These are phyloP conservation scores for Hemiscyllium ocellatum DNA, from an alignment of 2,113 vertebrate genomes.

Conservation along the genomic window DNA sequence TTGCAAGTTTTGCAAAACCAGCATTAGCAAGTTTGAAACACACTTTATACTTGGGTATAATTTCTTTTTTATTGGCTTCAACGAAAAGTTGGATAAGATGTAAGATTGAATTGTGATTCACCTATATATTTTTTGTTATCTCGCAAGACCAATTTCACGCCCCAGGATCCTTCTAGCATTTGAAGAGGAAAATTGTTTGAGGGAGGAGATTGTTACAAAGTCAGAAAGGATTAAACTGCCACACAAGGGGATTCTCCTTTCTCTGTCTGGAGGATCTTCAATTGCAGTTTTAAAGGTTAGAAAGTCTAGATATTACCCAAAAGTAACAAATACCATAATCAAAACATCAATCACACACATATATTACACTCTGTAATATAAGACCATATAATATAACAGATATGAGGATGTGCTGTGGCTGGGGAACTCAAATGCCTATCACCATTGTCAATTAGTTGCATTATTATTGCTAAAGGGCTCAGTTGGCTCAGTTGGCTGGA, in stretches of 20 bases:
- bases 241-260: neutral
- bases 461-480: too few species aligned
- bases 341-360: neutral
- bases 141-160: neutral
- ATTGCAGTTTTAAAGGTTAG: neutral
- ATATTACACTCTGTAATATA: neutral
- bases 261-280: neutral
- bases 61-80: neutral
- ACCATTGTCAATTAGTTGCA: too few species aligned
- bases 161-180: neutral
- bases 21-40: neutral
- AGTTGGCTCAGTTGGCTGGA: too few species aligned
- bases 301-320: neutral
- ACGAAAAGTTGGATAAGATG: neutral
- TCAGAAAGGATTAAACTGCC: neutral
- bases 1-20: neutral
- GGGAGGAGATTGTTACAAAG: neutral
- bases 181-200: neutral
- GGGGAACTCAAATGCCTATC: too few species aligned
- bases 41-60: neutral
- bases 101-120: neutral
- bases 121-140: neutral
- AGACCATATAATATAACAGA: neutral
- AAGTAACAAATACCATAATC: neutral
- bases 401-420: too few species aligned